Evolutionary conservation across 1,140 invertebrate genomes (phyloP).

Genomic region (Macrostomum lignano): DNA sequence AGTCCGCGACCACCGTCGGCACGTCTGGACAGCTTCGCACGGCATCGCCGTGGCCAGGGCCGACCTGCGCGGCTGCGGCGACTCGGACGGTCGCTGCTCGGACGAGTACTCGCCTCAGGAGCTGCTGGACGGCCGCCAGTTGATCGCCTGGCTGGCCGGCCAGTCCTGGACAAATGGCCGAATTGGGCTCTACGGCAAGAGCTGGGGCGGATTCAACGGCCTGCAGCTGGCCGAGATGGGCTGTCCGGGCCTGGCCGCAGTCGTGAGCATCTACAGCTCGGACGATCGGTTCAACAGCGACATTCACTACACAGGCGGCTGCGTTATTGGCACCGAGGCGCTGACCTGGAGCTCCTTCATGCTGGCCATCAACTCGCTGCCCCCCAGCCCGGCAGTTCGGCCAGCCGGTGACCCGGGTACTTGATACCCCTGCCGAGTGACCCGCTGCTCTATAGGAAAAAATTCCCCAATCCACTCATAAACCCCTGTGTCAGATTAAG

Average conservation of each 20-base stretch:
- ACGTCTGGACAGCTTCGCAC: no score
- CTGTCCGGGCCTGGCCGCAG: not conserved
- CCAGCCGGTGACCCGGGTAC: not conserved
- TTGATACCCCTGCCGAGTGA: no score
- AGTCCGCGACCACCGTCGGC: no score
- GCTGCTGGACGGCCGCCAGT: not conserved
- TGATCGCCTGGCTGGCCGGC: not conserved
- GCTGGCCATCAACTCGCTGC: not conserved
- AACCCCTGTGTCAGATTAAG: no score
- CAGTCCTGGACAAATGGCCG: not conserved
- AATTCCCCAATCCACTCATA: no score
- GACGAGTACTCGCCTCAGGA: not conserved
- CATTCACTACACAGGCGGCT: not conserved
- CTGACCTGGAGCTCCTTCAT: not conserved
- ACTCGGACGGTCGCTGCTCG: no score
- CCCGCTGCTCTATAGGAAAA: no score
- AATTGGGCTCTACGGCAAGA: not conserved
- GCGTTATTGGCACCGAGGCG: not conserved
- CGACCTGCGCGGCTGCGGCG: no score
- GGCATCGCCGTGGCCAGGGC: no score
- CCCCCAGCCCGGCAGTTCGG: not conserved
- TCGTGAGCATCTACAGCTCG: not conserved
- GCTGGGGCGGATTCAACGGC: not conserved
- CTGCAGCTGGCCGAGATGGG: not conserved
- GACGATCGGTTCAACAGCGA: not conserved